A percentile compares a stretch with the other conserved stretches of the same genome.
Conservation (phyloP, 2,797 vertebrate genomes). For the Brachyrhaphis roseni region DNA sequence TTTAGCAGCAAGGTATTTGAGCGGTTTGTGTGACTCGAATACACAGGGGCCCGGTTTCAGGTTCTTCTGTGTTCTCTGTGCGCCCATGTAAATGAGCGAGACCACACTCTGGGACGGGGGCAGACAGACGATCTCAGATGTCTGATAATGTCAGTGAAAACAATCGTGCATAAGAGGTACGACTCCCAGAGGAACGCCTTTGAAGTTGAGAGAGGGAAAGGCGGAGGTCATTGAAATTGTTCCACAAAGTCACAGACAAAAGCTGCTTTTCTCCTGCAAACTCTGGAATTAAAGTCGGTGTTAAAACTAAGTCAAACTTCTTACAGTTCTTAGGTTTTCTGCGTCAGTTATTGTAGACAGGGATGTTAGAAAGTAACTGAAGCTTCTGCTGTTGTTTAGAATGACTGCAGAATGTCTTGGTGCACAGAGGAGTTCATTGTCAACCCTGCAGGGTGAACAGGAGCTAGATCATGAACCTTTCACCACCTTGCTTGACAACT, state of each 20-base stretch:
- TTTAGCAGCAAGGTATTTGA: conserved; percentile 71
- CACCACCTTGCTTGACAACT: not conserved
- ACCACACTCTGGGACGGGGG: conserved; percentile 54
- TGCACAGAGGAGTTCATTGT: not conserved
- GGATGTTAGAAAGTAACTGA: not conserved
- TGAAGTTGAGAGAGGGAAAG: conserved; percentile 61
- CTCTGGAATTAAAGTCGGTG: conserved; percentile 2
- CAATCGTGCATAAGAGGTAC: conserved; percentile 64
- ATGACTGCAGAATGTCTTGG: not conserved
- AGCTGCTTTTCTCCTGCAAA: conserved; percentile 4
- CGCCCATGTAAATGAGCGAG: conserved; percentile 67
- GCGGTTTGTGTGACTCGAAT: conserved; percentile 56
- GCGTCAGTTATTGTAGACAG: not conserved
- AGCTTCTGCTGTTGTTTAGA: not conserved
- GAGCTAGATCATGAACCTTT: not conserved
- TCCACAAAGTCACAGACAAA: conserved; percentile 47
- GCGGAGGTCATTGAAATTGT: conserved; percentile 30
- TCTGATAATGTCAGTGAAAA: conserved; percentile 73
- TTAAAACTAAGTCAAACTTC: not conserved
- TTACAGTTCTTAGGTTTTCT: not conserved
- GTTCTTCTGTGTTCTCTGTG: conserved; percentile 53
- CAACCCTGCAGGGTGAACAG: not conserved
- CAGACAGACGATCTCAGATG: conserved; percentile 68
- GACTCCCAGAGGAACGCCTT: conserved; percentile 60
- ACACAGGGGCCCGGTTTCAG: conserved; percentile 63